Conservation (phyloP, 2,113 vertebrate genomes). For the Petrocephalus zakoni region DNA sequence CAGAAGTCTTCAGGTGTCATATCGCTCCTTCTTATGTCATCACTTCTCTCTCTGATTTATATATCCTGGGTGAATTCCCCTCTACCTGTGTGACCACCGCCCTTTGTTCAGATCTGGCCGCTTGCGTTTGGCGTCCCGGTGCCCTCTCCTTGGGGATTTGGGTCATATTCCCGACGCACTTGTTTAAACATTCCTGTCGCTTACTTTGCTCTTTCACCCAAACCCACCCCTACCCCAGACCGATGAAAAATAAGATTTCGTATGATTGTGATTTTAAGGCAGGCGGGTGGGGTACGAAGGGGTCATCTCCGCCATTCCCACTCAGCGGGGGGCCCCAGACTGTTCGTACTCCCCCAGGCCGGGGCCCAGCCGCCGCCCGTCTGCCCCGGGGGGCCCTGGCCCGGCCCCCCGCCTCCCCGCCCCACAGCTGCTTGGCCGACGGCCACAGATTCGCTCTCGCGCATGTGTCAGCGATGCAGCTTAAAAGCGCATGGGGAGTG, state of each 20-base stretch:
- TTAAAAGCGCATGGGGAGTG: neutral
- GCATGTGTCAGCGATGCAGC: neutral
- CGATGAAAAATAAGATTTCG: neutral
- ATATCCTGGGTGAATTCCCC: neutral
- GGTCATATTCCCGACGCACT: neutral
- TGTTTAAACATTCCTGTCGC: constrained; percentile 11
- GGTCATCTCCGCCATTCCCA: neutral
- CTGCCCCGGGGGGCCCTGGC: neutral
- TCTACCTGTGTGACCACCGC: neutral
- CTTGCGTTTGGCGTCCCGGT: neutral
- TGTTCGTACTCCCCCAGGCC: neutral
- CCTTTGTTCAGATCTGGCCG: neutral
- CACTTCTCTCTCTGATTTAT: neutral
- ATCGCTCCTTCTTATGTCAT: neutral
- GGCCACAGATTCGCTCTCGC: neutral
- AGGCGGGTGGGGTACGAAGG: neutral
- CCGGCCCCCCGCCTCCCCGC: neutral
- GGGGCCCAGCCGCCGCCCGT: neutral
- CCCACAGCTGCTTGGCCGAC: neutral
- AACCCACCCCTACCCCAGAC: neutral
- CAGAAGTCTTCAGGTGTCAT: neutral
- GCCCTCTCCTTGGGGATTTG: neutral
- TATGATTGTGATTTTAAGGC: neutral
- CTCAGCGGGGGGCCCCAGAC: neutral
- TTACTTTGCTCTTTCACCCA: neutral